phyloP scores from a whole-genome alignment of 2,888 invertebrate species.

The Drosophila acutilabella region DNA sequence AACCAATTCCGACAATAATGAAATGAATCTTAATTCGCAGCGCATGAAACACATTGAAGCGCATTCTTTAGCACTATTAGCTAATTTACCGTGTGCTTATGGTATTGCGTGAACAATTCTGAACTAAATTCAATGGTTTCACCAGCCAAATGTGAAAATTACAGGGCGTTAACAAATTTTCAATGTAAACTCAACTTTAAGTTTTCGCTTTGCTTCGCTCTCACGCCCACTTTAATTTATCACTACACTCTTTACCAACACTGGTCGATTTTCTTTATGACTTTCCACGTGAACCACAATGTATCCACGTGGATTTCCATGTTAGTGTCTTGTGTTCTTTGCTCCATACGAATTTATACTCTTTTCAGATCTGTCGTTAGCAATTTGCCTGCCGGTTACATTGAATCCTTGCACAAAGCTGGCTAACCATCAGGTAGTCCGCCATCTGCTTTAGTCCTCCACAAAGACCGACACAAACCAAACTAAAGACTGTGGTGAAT shows the following conservation, averaged over 20 bases:
- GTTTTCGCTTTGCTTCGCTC: not conserved
- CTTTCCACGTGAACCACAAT: slow-evolving; percentile 4
- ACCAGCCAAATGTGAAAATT: slow-evolving; percentile 1
- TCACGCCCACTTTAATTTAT: not conserved
- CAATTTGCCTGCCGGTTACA: slow-evolving; percentile 18
- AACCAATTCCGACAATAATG: not conserved
- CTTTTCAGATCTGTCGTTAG: slow-evolving; percentile 32
- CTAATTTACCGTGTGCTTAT: not conserved
- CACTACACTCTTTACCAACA: slow-evolving; percentile 19
- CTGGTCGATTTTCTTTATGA: slow-evolving; percentile 24
- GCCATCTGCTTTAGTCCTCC: not conserved
- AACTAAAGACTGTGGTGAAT: not conserved
- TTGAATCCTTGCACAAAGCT: not conserved
- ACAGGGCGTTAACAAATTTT: slow-evolving; percentile 1
- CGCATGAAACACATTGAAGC: not conserved
- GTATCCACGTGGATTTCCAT: slow-evolving; percentile 10
- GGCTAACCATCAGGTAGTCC: not conserved
- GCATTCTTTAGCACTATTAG: not conserved
- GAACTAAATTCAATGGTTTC: not conserved
- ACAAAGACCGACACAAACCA: no score
- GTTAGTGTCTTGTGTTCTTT: slow-evolving; percentile 24
- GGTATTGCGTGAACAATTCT: not conserved
- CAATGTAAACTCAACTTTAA: not conserved
- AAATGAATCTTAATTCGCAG: not conserved
- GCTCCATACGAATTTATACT: slow-evolving; percentile 16